Evolutionary conservation across 1,140 invertebrate genomes (phyloP).

Genomic region (Aphaenogaster ashmeadi): DNA sequence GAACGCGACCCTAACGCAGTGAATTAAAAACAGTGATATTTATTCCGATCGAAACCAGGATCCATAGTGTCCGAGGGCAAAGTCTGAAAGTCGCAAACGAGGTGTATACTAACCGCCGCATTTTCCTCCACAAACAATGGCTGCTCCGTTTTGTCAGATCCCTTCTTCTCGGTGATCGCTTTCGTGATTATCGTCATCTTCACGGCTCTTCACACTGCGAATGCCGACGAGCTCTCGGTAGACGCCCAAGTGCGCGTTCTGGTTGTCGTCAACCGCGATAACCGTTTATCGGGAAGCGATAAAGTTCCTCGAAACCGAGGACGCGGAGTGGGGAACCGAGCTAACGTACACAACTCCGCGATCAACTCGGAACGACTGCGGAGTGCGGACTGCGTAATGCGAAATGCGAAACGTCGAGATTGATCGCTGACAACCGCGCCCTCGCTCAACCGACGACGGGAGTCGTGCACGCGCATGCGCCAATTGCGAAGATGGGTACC

Average conservation of each 20-base stretch:
- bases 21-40: not conserved
- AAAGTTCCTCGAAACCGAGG: not conserved
- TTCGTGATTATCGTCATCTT: constrained; percentile 91
- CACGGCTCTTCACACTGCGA: constrained; percentile 18
- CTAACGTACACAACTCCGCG: constrained; percentile 13
- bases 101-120: constrained; percentile 79
- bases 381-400: constrained; percentile 60
- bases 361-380: not conserved
- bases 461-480: constrained; percentile 38
- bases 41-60: too few relatives aligned
- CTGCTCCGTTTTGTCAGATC: constrained; percentile 89
- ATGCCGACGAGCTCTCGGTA: not conserved
- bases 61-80: too few relatives aligned
- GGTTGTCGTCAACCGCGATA: not conserved
- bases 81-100: not conserved
- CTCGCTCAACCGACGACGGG: constrained; percentile 44
- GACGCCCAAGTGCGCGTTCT: not conserved
- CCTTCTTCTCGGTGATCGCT: constrained; percentile 89
- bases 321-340: not conserved
- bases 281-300: not conserved
- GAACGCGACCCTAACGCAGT: not conserved
- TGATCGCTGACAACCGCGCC: constrained; percentile 74
- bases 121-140: constrained; percentile 88
- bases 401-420: constrained; percentile 67
- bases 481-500: not conserved